Base-by-base conservation (phyloP, 2,113 vertebrate species). In the Hyperopisus bebe region DNA sequence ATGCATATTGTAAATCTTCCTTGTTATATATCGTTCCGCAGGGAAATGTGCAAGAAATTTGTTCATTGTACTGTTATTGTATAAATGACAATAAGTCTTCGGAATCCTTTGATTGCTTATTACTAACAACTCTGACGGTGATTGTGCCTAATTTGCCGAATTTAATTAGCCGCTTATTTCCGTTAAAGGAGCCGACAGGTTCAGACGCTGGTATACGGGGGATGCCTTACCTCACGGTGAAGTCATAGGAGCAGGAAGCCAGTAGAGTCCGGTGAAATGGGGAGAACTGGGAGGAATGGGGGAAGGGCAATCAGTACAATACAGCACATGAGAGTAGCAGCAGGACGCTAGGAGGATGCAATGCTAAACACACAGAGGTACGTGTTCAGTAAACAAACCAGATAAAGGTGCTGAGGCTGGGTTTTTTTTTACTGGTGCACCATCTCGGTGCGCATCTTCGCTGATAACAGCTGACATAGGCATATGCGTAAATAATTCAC, bases 241-340 rank as follows among this genome's bases (percentile, higher is more conserved):
- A 99, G 94, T 99, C 98, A 77, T 99, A 99, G 47, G 98, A 99
- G 92, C 98, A 99, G 89, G 98, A 98, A 0, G 97, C 98, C 95
- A 99, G 84, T 91, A 97, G 50, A 0, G 94, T 95, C 90, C 91
- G 92, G 58, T 96, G 95, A 95, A 99, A 99, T 0, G 98, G 98
- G 88, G 97, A 99, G 94, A 98, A 99, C 98, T 99, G 94, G 87
- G 35, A 89, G 27, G 94, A 2, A 94, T 91, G 3, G 90, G 86
- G 77, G 70, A 50, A 13, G 53, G 50, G 21, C 80, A 39, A 92
- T 89, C 7, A 92, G 31, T 90, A 70, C 86, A 84, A 50, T 91
- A 39, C 88, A 82, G n/a, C 39, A 48, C 6, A 39, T 48, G 8
- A 47, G 44, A 50, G 5, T 24, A 11, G 47, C 88, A 74, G 70